phyloP scores from a whole-genome alignment of 2,113 vertebrate genomes.

The Tetraodon nigroviridis region DNA sequence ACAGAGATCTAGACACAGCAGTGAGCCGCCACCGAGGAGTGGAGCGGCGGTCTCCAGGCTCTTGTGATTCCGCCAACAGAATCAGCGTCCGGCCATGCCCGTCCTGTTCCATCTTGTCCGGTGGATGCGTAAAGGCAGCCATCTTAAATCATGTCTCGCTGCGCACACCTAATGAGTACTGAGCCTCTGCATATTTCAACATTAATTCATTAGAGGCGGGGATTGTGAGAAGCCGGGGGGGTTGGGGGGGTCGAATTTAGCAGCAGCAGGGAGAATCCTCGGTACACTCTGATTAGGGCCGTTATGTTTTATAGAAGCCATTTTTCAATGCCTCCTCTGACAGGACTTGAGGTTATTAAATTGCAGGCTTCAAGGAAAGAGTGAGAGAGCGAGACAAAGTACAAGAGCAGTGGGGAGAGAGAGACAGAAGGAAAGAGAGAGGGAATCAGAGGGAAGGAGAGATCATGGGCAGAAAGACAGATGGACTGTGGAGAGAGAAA shows the following conservation, averaged over 20 bases:
- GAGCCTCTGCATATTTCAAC: constrained; percentile 89
- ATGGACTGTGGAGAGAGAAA: constrained; percentile 52
- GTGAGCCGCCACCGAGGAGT: constrained; percentile 8
- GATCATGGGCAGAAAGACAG: constrained; percentile 60
- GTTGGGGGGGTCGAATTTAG: constrained; percentile 46
- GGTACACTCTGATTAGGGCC: constrained; percentile 94
- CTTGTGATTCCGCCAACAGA: constrained; percentile 47
- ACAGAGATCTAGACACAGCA: not conserved
- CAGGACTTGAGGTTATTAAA: constrained; percentile 98
- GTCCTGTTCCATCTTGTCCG: constrained; percentile 56
- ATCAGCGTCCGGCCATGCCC: constrained; percentile 52
- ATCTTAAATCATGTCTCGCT: constrained; percentile 77
- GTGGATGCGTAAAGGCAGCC: constrained; percentile 67
- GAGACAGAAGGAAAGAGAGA: constrained; percentile 42
- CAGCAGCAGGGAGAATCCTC: constrained; percentile 79
- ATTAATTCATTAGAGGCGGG: constrained; percentile 94
- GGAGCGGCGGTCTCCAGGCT: constrained; percentile 26
- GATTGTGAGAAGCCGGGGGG: constrained; percentile 62
- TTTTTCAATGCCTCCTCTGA: constrained; percentile 95
- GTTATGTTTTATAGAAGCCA: constrained; percentile 98
- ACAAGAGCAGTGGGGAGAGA: constrained; percentile 15
- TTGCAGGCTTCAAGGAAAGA: constrained; percentile 87
- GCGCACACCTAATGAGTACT: constrained; percentile 91
- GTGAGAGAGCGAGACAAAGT: constrained; percentile 47
- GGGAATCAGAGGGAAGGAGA: constrained; percentile 58